Evolutionary conservation across 1,140 invertebrate species (phyloP).

Genomic region (Hyposmocoma kahamanoa): DNA sequence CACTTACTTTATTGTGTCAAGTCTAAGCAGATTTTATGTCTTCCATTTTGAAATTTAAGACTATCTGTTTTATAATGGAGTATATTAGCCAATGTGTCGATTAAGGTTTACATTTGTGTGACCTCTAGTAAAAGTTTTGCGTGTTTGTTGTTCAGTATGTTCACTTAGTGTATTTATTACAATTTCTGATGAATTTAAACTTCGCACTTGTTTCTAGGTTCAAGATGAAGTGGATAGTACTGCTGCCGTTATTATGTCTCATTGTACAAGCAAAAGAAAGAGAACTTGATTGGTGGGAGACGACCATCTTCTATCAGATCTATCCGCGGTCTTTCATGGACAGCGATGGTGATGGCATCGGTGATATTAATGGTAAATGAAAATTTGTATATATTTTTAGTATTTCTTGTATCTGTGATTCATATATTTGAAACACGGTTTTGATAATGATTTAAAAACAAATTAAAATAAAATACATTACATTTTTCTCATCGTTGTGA

Average conservation of each 20-base stretch:
- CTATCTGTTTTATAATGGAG: too few species aligned
- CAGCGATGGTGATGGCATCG: slow-evolving; percentile 76
- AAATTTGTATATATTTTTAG: neutral
- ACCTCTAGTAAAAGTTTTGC: too few species aligned
- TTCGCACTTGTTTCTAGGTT: slow-evolving; percentile 25
- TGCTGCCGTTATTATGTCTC: slow-evolving; percentile 28
- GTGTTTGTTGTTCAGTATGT: too few species aligned
- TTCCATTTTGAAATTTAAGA: too few species aligned
- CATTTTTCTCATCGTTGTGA: neutral
- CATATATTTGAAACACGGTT: neutral
- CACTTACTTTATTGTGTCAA: too few species aligned
- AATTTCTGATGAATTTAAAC: too few species aligned
- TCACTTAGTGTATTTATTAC: too few species aligned
- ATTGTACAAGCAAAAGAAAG: slow-evolving; percentile 21
- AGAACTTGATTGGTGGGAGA: slow-evolving; percentile 82
- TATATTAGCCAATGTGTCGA: too few species aligned
- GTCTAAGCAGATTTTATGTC: too few species aligned
- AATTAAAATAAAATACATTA: neutral
- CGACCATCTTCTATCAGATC: slow-evolving; percentile 84
- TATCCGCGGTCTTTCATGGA: slow-evolving; percentile 86
- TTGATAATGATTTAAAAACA: neutral
- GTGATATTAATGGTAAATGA: slow-evolving; percentile 51
- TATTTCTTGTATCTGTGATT: neutral
- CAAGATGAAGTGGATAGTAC: slow-evolving; percentile 15
- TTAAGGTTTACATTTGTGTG: too few species aligned